Evolutionary conservation across 2,113 vertebrate genomes (phyloP).

Genomic region (Numenius arquata): DNA sequence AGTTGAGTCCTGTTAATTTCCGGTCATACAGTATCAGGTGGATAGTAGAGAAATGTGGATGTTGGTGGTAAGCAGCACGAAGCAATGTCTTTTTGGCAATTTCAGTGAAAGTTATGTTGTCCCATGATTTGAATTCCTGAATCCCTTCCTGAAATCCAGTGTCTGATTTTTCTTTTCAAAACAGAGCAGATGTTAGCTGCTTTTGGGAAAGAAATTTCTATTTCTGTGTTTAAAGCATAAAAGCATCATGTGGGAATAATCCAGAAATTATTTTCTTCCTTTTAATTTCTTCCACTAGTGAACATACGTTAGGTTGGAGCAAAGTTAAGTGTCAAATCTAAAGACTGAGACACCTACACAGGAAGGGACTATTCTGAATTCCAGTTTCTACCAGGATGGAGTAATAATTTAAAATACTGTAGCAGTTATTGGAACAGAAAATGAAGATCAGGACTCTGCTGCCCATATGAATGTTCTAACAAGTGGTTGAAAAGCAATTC

Average conservation of each 20-base stretch:
- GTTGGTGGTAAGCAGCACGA: not conserved
- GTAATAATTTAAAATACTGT: not conserved
- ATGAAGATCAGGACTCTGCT: not conserved
- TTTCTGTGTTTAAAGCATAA: not conserved
- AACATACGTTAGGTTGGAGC: not conserved
- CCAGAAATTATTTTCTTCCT: not conserved
- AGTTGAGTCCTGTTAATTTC: not conserved
- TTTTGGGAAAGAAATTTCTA: not conserved
- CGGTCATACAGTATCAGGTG: not conserved
- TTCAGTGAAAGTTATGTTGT: not conserved
- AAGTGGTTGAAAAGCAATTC: not conserved
- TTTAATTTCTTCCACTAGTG: not conserved
- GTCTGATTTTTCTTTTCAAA: not conserved
- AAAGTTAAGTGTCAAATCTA: not conserved
- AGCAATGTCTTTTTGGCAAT: not conserved
- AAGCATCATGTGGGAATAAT: not conserved
- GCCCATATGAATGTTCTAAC: not conserved
- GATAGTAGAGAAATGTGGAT: not conserved
- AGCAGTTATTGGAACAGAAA: not conserved
- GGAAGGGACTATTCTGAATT: not conserved
- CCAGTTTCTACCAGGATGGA: not conserved
- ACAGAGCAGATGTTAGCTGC: not conserved
- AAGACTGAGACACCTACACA: not conserved
- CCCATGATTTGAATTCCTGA: not conserved
- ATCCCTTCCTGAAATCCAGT: not conserved